phyloP scores from a whole-genome alignment of 2,888 invertebrate species.

The Apodemia zela region DNA sequence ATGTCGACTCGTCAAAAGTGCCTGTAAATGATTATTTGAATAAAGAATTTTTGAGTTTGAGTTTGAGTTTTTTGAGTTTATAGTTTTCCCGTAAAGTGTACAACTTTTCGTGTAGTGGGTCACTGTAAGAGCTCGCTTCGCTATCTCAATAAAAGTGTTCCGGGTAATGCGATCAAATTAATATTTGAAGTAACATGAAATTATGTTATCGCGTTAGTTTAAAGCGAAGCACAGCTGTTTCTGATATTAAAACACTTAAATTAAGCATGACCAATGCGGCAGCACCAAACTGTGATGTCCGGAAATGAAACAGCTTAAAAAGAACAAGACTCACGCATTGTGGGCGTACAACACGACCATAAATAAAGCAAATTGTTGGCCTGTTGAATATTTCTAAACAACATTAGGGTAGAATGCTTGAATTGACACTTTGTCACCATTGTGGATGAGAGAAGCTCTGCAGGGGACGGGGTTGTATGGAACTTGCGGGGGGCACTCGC shows the following conservation, averaged over 20 bases:
- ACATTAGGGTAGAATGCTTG: constrained; percentile 73
- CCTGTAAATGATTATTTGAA: no score
- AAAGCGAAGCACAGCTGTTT: background rate
- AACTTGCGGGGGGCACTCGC: constrained; percentile 45
- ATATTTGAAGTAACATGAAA: background rate
- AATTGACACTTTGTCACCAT: constrained; percentile 73
- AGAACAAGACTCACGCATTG: constrained; percentile 49
- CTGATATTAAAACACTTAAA: background rate
- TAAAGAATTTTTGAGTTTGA: no score
- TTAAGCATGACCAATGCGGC: constrained; percentile 5
- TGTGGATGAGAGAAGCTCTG: constrained; percentile 47
- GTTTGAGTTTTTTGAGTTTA: no score
- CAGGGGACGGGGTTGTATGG: constrained; percentile 44
- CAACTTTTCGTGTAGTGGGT: no score
- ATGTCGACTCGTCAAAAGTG: no score
- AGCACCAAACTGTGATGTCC: constrained; percentile 35
- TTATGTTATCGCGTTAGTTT: background rate
- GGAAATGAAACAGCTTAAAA: constrained; percentile 71
- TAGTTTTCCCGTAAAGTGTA: no score
- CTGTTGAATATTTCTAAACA: constrained; percentile 70
- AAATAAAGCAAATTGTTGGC: constrained; percentile 68
- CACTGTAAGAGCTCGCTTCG: no score
- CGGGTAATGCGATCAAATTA: background rate
- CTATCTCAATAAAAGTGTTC: no score
- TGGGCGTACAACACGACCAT: constrained; percentile 60